Conservation (phyloP, 2,797 vertebrate genomes). For the Rousettus madagascariensis region DNA sequence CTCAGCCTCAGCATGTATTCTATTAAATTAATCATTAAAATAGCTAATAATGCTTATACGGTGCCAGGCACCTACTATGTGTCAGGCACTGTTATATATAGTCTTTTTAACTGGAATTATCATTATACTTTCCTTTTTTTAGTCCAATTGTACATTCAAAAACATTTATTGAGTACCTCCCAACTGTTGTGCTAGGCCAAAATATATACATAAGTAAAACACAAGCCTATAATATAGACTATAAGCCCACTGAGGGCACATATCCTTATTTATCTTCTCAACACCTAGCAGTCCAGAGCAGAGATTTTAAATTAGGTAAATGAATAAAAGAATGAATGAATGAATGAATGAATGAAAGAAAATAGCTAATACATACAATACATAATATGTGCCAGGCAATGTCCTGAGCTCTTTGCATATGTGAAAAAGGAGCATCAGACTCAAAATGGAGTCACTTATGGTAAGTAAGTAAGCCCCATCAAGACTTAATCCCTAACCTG, state of each 20-base stretch:
- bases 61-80: not conserved
- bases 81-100: not conserved
- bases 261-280: not conserved
- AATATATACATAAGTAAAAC: not conserved
- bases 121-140: not conserved
- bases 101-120: not conserved
- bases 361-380: not conserved
- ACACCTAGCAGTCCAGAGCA: not conserved
- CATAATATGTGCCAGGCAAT: not conserved
- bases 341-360: too few species aligned
- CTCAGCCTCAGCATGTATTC: not conserved
- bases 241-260: not conserved
- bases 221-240: not conserved
- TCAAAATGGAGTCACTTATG: not conserved
- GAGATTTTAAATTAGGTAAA: not conserved
- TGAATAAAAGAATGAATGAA: not conserved
- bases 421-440: not conserved
- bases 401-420: not conserved
- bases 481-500: not conserved
- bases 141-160: not conserved
- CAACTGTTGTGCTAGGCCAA: not conserved
- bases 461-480: not conserved
- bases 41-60: not conserved
- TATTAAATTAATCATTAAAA: conserved; percentile 29
- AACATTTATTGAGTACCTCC: not conserved